Conservation (phyloP, 2,797 vertebrate genomes). For the Oreortyx pictus region DNA sequence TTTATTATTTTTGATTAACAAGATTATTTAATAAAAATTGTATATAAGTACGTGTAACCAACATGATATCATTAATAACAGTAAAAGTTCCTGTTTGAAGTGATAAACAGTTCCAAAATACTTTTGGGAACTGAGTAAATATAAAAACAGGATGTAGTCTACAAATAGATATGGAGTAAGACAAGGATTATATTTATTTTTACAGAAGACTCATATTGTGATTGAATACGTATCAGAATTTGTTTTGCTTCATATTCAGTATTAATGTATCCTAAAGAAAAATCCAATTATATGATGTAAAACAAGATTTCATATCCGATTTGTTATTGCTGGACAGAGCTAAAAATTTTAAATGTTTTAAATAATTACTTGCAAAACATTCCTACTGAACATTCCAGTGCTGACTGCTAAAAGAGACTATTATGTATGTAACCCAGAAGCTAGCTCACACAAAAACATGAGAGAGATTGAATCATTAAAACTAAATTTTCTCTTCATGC, state of each 20-base stretch:
- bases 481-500: constrained; percentile 25
- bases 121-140: not conserved
- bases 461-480: constrained; percentile 62
- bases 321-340: not conserved
- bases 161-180: not conserved
- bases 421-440: constrained; percentile 45
- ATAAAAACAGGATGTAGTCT: not conserved
- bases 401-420: constrained; percentile 54
- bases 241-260: not conserved
- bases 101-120: not conserved
- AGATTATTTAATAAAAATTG: not conserved
- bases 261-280: not conserved
- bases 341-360: constrained; percentile 31
- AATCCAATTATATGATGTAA: not conserved
- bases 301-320: not conserved
- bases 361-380: constrained; percentile 50
- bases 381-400: constrained; percentile 32
- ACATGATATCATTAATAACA: not conserved
- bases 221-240: not conserved
- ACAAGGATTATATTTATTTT: not conserved
- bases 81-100: not conserved
- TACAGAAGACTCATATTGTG: not conserved
- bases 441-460: not conserved
- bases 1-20: not conserved
- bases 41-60: not conserved